Percentiles rank a stretch among this genome's conserved stretches.
phyloP scores from a whole-genome alignment of 1,140 invertebrate genomes.

The Drosophila novamexicana region DNA sequence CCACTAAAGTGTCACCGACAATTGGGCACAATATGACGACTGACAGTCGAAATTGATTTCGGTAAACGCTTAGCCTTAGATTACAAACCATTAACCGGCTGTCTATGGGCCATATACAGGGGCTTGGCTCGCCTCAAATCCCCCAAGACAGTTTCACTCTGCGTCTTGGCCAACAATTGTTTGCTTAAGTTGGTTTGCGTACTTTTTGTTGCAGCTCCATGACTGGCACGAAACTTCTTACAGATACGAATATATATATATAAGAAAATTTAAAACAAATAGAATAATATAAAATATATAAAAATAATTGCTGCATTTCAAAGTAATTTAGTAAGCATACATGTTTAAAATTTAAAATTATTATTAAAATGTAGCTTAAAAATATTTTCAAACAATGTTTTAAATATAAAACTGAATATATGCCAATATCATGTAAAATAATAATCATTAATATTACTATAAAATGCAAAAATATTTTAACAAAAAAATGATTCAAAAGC shows the following conservation, averaged over 20 bases:
- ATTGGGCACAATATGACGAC: constrained; percentile 68
- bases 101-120: constrained; percentile 25
- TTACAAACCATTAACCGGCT: constrained; percentile 71
- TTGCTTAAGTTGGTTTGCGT: neutral
- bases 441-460: too few species aligned
- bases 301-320: neutral
- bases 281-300: neutral
- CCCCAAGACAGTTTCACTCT: constrained; percentile 11
- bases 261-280: too few species aligned
- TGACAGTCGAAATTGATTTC: constrained; percentile 78
- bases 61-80: constrained; percentile 68
- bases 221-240: neutral
- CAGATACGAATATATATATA: too few species aligned
- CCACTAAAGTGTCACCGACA: constrained; percentile 70
- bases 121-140: constrained; percentile 37
- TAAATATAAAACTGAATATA: too few species aligned
- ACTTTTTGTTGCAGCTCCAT: constrained; percentile 1
- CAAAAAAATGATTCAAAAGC: too few species aligned
- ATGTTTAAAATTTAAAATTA: too few species aligned
- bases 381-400: too few species aligned
- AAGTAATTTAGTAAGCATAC: too few species aligned
- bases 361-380: too few species aligned
- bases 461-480: too few species aligned
- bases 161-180: constrained; percentile 17
- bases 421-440: too few species aligned